Evolutionary conservation across 2,888 invertebrate genomes (phyloP), one percentile per base, ranked within the genome.

Genomic region (Neoaliturus tenellus): DNA sequence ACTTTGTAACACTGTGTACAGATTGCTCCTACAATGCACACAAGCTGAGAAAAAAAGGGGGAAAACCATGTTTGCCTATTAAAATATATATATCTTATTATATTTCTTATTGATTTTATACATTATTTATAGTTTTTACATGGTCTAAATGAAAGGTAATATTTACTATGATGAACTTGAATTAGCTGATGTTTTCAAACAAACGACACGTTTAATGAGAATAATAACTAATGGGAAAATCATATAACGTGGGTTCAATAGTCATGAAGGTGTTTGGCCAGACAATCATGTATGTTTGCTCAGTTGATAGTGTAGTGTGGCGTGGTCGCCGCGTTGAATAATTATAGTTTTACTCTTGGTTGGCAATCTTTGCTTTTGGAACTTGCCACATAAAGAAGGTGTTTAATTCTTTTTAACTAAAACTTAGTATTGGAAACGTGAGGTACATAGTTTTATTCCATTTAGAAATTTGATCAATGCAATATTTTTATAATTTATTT

Each of bases 241-340:
- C 10, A 17, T 39, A 8, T 39, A 39, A 39, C 12, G 12, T 8
- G 39, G 51, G 62, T 62, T 62, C 12, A 55, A 28, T 62, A 62
- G 62, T 62, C 28, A 58, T 28, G 28, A 1, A n/a, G 28, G 62
- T 62, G 62, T 62, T 62, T 62, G 62, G 62, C 28, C 62, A 28
- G 62, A 62, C 62, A 62, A 62, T 62, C 62, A 62, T 3, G 28
- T 31, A 25, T 62, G 62, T 62, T 62, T 62, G 31, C 20, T 62
- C 28, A 62, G 62, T 28, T 62, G 62, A 62, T 62, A 62, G 62
- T 31, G 62, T 14, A 20, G 55, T 55, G 55, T 1, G 23, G 20
- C 3, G 2, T 20, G 6, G 20, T 2, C 14, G 55, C 8, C 1
- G 31, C 17, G 31, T 28, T n/a, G 28, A 28, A 14, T 14, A 62